Base-by-base conservation (phyloP, 2,113 vertebrate species). In the Malurus cyaneus region DNA sequence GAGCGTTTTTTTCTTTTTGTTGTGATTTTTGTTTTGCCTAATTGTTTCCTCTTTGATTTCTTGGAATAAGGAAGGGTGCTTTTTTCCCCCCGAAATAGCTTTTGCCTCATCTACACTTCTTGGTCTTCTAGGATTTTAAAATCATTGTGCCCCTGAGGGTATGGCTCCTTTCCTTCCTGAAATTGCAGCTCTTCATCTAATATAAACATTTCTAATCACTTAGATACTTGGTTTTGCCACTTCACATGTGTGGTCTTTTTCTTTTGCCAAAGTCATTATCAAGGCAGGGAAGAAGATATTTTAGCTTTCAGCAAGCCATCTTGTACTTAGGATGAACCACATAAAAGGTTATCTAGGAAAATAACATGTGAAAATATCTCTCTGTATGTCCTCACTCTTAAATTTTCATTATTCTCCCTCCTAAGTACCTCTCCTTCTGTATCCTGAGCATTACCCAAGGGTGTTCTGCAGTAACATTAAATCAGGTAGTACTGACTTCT, bases 41-140 rank as follows among this genome's bases (percentile, higher is more conserved):
- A 28, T 82, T 9, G 8, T 64, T 92, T 89, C 28, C 31, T 72
- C 31, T 89, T 76, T 80, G 31, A 82, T 65, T 74, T 41, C 65
- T 71, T 71, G 13, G 41, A 60, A 25, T 47, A 87, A 87, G 32
- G 56, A 84, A 78, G 9, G 23, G 6, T 21, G 20, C 5, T 44
- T 44, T 52, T 52, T 52, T 17, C 10, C n/a, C 11, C 12, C 29
- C 8, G 11, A 31, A 4, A 44, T 57, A 82, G 10, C 28, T 92
- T 36, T 65, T 54, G 60, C 9, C 28, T 91, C 31, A 57, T 80
- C 54, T 62, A 42, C 42, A 59, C 9, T 54, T 74, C 32, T 70
- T 74, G 32, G 19, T 83, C 83, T 88, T 91, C 80, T 78, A 78
- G 61, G 42, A 66, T 93, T 93, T 92, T 74, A 44, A 64, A 93